phyloP scores from a whole-genome alignment of 2,888 invertebrate genomes.

The Sussaba pulchella region DNA sequence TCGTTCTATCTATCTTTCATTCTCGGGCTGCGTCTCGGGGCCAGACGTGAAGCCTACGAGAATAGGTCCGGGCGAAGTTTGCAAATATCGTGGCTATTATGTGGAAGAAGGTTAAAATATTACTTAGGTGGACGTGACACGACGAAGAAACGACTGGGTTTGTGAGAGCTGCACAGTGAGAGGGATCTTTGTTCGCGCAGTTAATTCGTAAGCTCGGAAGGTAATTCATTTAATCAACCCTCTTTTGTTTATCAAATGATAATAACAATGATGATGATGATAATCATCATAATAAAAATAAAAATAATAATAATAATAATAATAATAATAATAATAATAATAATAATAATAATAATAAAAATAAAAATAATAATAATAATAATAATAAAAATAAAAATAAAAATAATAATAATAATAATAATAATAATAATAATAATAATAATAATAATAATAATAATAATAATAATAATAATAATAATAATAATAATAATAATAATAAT shows the following conservation, averaged over 20 bases:
- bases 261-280: too few relatives aligned
- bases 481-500: too few relatives aligned
- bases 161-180: not conserved
- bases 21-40: slow-evolving; percentile 38
- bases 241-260: not conserved
- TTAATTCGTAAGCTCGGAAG: not conserved
- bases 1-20: slow-evolving; percentile 8
- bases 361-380: too few relatives aligned
- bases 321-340: too few relatives aligned
- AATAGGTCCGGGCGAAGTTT: slow-evolving; percentile 35
- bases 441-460: too few relatives aligned
- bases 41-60: slow-evolving; percentile 68
- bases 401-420: too few relatives aligned
- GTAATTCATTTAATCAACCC: not conserved
- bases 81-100: not conserved
- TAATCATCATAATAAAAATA: too few relatives aligned
- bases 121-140: not conserved
- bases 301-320: too few relatives aligned
- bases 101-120: slow-evolving; percentile 13
- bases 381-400: too few relatives aligned
- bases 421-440: too few relatives aligned
- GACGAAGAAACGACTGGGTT: not conserved
- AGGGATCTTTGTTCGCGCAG: not conserved
- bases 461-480: too few relatives aligned
- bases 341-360: too few relatives aligned